phyloP scores from a whole-genome alignment of 2,113 vertebrate species.

The Noctilio leporinus region DNA sequence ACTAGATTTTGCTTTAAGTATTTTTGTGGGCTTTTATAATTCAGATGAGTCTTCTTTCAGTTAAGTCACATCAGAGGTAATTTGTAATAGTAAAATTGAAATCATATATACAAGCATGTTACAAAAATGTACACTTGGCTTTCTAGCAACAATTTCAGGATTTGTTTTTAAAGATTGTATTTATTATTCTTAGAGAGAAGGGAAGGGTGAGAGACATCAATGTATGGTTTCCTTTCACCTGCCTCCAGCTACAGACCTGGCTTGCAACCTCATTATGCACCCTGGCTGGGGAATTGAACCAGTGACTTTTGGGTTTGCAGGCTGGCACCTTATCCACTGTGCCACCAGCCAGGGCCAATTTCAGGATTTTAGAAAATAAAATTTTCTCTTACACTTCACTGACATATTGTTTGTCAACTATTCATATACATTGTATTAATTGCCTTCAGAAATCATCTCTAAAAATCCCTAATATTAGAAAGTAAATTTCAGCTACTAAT shows the following conservation, averaged over 20 bases:
- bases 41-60: background rate
- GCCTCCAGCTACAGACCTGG: too few species aligned
- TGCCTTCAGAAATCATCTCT: conserved; percentile 40
- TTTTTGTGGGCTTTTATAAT: background rate
- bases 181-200: too few species aligned
- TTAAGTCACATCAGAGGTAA: background rate
- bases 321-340: too few species aligned
- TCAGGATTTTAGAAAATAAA: background rate
- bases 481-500: conserved; percentile 52
- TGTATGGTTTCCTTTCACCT: too few species aligned
- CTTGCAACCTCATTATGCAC: too few species aligned
- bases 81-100: background rate
- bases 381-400: background rate
- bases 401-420: background rate
- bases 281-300: too few species aligned
- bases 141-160: background rate
- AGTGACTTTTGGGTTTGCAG: too few species aligned
- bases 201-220: too few species aligned
- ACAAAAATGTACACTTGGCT: background rate
- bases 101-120: background rate
- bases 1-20: background rate
- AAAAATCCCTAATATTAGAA: conserved; percentile 56
- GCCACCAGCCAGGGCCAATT: too few species aligned
- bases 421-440: conserved; percentile 19
- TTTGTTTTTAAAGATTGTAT: too few species aligned